Evolutionary conservation across 2,113 vertebrate genomes (phyloP), one percentile per base, ranked within the genome.

Genomic region (Neoarius graeffei): DNA sequence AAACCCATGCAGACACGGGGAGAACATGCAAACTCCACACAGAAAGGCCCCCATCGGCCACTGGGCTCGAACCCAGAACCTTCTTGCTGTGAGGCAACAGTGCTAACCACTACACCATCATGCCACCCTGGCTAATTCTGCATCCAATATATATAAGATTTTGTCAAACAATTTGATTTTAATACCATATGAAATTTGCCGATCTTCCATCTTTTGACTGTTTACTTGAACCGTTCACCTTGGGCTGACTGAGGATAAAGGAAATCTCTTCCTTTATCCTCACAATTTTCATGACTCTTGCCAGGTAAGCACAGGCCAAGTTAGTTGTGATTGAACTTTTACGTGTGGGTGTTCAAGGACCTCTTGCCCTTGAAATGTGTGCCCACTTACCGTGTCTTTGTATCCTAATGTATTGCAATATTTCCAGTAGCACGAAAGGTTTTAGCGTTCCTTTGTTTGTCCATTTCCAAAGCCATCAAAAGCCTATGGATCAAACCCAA

Each of bases 401-500:
- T 83, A 64, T 27, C 35, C 81, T 86, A 87, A 87, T 87, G 60
- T 84, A 54, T 59, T 62, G 85, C 56, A 67, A 59, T 87, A 85
- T 89, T 85, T 80, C 62, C 83, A 86, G 81, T 64, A 52, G 50
- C 54, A 77, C 67, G 6, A 25, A 81, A 83, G 60, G 71, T 89
- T 59, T 74, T 81, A 9, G n/a, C 7, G 56, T 66, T 81, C n/a
- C 67, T 17, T 27, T 82, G 83, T 93, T 90, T 87, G 87, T 60
- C 91, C 86, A 84, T 30, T 90, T 87, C 69, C 85, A 87, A 57
- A 87, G 87, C 88, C 91, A 92, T 94, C 93, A 94, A 94, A 94
- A 89, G 88, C 77, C 88, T 77, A 60, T 74, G 88, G 87, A 94
- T 94, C 91, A 94, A 93, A 93, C 88, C 88, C 91, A 83, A 83